Evolutionary conservation across 2,888 invertebrate genomes (phyloP).

Genomic region (Hypselothyrea guttata): DNA sequence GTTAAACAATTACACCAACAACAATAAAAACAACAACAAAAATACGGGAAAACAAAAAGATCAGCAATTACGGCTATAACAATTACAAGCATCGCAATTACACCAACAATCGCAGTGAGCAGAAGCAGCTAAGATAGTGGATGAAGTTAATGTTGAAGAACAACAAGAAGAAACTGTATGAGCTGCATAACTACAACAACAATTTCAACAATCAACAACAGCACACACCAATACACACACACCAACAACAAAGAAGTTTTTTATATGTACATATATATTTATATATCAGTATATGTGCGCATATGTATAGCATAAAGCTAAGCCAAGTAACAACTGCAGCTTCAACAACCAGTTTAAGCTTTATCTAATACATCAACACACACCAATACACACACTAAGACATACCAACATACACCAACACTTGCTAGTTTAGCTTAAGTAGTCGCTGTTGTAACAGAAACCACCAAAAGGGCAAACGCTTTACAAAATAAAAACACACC

Average conservation of each 20-base stretch:
- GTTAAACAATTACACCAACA: no score
- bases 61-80: no score
- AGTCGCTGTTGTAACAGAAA: conserved; percentile 80
- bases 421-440: conserved; percentile 16
- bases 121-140: no score
- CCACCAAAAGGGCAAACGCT: conserved; percentile 81
- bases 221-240: conserved; percentile 1
- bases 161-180: no score
- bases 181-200: no score
- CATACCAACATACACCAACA: conserved; percentile 10
- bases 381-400: conserved; percentile 4
- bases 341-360: neutral
- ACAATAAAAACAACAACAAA: no score
- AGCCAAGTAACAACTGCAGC: neutral
- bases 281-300: neutral
- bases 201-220: neutral
- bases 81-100: no score
- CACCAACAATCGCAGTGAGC: no score
- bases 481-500: conserved; percentile 55
- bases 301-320: conserved; percentile 1
- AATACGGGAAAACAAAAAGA: no score
- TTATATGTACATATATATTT: no score
- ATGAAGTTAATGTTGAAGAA: no score
- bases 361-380: conserved; percentile 5
- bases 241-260: no score